Evolutionary conservation across 2,113 vertebrate genomes (phyloP), one percentile per base, ranked within the genome.

Genomic region (Phainopepla nitens): DNA sequence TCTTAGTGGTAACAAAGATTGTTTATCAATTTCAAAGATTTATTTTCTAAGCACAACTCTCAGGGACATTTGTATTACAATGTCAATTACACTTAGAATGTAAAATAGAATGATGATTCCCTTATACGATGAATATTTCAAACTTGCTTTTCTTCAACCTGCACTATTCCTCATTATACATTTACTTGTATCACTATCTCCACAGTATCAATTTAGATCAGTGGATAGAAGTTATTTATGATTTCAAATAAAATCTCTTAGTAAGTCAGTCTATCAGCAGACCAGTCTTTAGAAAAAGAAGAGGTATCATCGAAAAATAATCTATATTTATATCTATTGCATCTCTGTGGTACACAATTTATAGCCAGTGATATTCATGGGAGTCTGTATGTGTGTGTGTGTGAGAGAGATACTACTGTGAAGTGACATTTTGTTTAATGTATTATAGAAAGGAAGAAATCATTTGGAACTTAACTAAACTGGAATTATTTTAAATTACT

Each of bases 281-380:
- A 58, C 36, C 18, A 85, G 19, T 50, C 60, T 94, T 45, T 73
- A 62, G 60, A 89, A 95, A 91, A 93, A 93, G n/a, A 56, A 91
- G 96, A 91, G 15, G 4, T 81, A 13, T 12, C 10, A 27, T 76
- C 2, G 3, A 87, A 79, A 94, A 47, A 82, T 7, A 72, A 85
- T 90, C 36, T 94, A 12, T 69, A 92, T 94, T 90, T 96, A 83
- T 90, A 80, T 88, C 90, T 91, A 73, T 91, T 84, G 35, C 21
- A 31, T 54, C 45, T 89, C 73, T 92, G 83, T 69, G 92, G 28
- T n/a, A 29, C 22, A 47, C 18, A 57, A 45, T 81, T 95, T 93
- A 84, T 73, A 75, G 33, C 6, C 15, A 61, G 51, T 69, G 51
- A 78, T 89, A 87, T 65, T 87, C 53, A 15, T 82, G 9, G n/a